Evolutionary conservation across 2,113 vertebrate genomes (phyloP), one percentile per base, ranked within the genome.

Genomic region (Elachura formosa): DNA sequence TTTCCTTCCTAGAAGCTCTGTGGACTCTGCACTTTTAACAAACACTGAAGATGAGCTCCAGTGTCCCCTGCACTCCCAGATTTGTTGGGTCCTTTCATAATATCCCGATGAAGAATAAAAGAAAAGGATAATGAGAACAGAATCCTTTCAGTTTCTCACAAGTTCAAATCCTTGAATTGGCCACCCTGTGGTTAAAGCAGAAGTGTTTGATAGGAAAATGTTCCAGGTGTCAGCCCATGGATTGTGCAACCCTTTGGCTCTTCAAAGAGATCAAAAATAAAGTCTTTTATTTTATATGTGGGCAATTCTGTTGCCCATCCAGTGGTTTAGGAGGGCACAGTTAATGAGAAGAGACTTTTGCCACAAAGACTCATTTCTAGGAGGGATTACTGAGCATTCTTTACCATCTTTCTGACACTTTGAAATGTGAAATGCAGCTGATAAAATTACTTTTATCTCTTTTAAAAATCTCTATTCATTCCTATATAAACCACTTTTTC

Each of bases 401-500:
- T 88, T 17, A 10, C 15, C 31, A 3, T 25, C 29, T 49, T 54
- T 13, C 58, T 68, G 72, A 22, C 2, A 11, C 25, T 68, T 82
- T 66, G 67, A 86, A 81, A 90, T 75, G 40, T 71, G 83, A 94
- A 96, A 78, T 41, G 6, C 38, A 51, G 17, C 46, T 7, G 19
- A 34, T 29, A 52, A 43, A 64, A 43, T 84, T 10, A 62, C 48
- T 73, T 95, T 38, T 55, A 26, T 79, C 66, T 91, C n/a, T 18
- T 90, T 58, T 7, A 11, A 84, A 67, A 78, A 31, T 33, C 26
- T 69, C 64, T 87, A 61, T 74, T 29, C 11, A 45, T 76, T 40
- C 46, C 49, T 86, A 10, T 63, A 61, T 92, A 96, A 97, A 97
- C n/a, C 20, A 19, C 33, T 94, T 54, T 82, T 90, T 79, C 26